Evolutionary conservation across 1,140 invertebrate genomes (phyloP), one percentile per base, ranked within the genome.

Genomic region (Plutomurus gul): DNA sequence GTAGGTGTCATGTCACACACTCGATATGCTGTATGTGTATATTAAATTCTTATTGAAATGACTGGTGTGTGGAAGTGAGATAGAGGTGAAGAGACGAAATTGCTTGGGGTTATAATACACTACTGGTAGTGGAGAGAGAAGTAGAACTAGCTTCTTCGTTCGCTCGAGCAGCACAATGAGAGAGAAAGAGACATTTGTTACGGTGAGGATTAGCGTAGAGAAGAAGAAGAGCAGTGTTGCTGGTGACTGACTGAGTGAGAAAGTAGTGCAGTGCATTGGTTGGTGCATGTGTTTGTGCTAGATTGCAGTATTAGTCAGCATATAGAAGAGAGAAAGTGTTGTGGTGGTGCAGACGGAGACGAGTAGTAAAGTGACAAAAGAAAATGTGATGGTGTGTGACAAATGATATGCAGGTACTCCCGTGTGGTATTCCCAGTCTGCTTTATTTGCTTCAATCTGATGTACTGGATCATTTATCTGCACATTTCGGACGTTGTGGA

Each of bases 381-480:
- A 43, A 6, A 36, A 65, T 65, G 51, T 60, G 51, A 16, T 60
- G 51, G 13, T n/a, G 46, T 73, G 4, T 56, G 11, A 47, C n/a
- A 56, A 56, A 36, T 65, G 39, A 73, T 60, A 39, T 56, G 27
- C 77, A 83, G 82, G 79, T 97, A 97, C 86, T 96, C 94, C 39
- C 91, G 96, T 85, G 96, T 97, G 87, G 94, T 97, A 84, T 97
- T 97, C 87, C 96, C 96, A 7, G 95, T 98, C 60, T 96, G 95
- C 89, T 98, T 98, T 89, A 93, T 97, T 81, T 96, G 95, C 88
- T 98, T 98, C 90, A 97, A 98, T 87, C 91, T 97, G 72, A 97
- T 96, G 95, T 97, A 98, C 88, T 98, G 96, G 96, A 96, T 97
- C 86, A 97, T 97, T 84, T 97, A 97, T 86, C 89, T 97, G 82